Percentiles rank a stretch among this genome's conserved stretches.
These are phyloP conservation scores for Malurus alboscapulatus DNA, from an alignment of 2,113 vertebrate species.

Conservation along the genomic window DNA sequence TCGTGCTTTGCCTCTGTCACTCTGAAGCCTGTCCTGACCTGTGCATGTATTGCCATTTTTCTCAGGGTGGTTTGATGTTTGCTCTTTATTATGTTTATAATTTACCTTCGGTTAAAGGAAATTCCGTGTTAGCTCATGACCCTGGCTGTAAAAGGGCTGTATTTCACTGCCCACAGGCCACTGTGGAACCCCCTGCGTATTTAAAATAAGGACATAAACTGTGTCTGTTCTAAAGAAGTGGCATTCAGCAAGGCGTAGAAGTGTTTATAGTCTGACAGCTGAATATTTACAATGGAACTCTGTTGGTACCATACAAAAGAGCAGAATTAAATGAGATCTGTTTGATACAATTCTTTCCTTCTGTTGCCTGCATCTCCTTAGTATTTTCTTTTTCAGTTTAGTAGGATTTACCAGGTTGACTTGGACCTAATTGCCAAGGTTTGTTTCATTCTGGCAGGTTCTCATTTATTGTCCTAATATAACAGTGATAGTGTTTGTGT, in stretches of 20 bases:
- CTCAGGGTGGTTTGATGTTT: background rate
- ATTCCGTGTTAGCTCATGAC: background rate
- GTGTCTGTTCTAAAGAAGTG: background rate
- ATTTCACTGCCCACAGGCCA: background rate
- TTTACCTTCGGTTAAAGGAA: background rate
- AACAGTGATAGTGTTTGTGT: background rate
- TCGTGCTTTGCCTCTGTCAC: background rate
- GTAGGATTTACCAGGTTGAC: background rate
- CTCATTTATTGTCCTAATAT: background rate
- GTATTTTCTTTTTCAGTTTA: background rate
- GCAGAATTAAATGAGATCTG: background rate
- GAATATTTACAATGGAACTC: background rate
- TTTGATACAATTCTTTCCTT: background rate
- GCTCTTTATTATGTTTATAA: background rate
- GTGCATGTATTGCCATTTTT: background rate
- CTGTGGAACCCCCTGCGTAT: background rate
- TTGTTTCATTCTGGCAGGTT: background rate
- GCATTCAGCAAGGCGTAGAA: background rate
- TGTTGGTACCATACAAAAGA: background rate
- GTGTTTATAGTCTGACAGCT: background rate
- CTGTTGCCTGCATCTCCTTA: background rate
- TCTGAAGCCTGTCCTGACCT: background rate
- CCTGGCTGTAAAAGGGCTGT: background rate
- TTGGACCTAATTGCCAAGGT: background rate
- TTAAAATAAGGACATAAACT: background rate